Evolutionary conservation across 2,888 invertebrate species (phyloP), one percentile per base, ranked within the genome.

Genomic region (Tetragonisca angustula): DNA sequence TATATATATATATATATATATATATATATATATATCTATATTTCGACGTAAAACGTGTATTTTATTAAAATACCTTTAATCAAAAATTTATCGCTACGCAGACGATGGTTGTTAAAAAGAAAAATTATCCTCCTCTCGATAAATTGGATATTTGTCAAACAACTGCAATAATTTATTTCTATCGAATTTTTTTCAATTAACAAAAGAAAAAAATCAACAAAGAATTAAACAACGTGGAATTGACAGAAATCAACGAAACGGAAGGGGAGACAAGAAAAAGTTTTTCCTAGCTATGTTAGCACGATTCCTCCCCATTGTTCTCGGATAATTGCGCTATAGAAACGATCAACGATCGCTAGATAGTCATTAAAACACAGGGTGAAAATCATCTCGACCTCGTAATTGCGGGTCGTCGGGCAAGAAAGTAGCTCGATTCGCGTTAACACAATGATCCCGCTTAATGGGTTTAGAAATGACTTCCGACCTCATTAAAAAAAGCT

Each of bases 401-500:
- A 71, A 72, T 78, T 61, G 68, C 59, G n/a, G 50, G 6, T 52
- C 70, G 62, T 64, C 24, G 49, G 19, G 36, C 59, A 43, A 2
- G 24, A 19, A 61, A 68, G 11, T 68, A 17, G 68, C 27, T 59
- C 56, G 24, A 79, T 79, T n/a, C 52, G n/a, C 24, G 62, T 81
- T 72, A 61, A 68, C 49, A 69, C 83, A 59, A 83, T 75, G 73
- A 81, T 56, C 15, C 19, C 43, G 24, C 19, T 0, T 62, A 72
- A 56, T 65, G 61, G 49, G 43, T 71, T 50, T n/a, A 59, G 43
- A 80, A 82, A 68, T 70, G 76, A 83, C 56, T 72, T 32, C 56
- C 50, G 62, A 81, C 54, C 71, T 83, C 83, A 72, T 83, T 81
- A 83, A 81, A 71, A 75, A 67, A 68, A 61, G 32, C 50, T 82